phyloP scores from a whole-genome alignment of 2,113 vertebrate species.

The Heteronetta atricapilla region DNA sequence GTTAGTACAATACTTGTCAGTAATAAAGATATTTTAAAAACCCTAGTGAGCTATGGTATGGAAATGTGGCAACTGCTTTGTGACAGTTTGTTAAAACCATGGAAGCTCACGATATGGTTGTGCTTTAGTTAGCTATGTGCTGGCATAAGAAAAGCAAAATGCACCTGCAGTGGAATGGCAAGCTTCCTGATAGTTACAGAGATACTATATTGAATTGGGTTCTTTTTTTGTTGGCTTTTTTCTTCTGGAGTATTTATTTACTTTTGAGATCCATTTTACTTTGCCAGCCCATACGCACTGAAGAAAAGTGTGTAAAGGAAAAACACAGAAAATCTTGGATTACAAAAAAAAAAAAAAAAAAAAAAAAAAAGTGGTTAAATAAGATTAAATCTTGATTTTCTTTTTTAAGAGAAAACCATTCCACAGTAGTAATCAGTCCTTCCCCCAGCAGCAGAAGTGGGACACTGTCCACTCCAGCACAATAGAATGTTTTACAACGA shows the following conservation, averaged over 20 bases:
- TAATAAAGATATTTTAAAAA: background rate
- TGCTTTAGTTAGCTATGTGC: background rate
- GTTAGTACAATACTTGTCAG: background rate
- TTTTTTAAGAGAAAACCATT: background rate
- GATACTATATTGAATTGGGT: rapidly evolving
- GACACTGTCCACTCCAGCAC: background rate
- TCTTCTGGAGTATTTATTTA: background rate
- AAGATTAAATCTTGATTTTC: background rate
- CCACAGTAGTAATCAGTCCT: background rate
- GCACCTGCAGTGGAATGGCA: rapidly evolving
- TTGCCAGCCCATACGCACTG: background rate
- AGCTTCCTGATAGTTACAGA: background rate
- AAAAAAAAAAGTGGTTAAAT: background rate
- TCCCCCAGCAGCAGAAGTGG: background rate
- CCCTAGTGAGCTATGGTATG: background rate
- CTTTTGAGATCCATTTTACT: background rate
- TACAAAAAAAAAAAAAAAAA: background rate
- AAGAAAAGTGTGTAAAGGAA: background rate
- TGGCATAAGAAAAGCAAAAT: background rate
- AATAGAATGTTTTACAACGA: background rate
- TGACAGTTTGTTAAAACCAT: background rate
- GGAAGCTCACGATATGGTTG: background rate
- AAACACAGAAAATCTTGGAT: background rate
- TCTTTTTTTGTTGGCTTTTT: background rate
- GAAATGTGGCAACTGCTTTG: background rate